phyloP scores from a whole-genome alignment of 2,113 vertebrate species.

The Hepsetus odoe region DNA sequence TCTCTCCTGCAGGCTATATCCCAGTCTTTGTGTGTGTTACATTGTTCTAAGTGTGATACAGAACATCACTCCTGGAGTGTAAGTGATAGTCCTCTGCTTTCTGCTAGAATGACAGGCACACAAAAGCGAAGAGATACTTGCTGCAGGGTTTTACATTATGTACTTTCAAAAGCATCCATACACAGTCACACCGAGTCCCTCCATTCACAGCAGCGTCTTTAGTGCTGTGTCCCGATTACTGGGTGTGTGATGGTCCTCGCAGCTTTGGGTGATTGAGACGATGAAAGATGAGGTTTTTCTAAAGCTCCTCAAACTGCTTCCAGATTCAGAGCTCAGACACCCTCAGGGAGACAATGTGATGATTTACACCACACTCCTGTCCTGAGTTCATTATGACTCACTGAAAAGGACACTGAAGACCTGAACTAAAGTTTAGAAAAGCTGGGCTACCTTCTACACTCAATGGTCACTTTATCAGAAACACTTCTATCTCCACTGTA shows the following conservation, averaged over 20 bases:
- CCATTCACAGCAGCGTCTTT: slow-evolving; percentile 82
- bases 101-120: slow-evolving; percentile 72
- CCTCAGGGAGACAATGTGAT: slow-evolving; percentile 66
- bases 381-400: slow-evolving; percentile 38
- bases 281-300: slow-evolving; percentile 63
- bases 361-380: slow-evolving; percentile 54
- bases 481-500: too few species aligned
- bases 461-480: too few species aligned
- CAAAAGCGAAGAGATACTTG: slow-evolving; percentile 84
- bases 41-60: slow-evolving; percentile 78
- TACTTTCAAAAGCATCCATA: slow-evolving; percentile 82
- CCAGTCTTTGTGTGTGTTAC: slow-evolving; percentile 71
- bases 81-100: slow-evolving; percentile 72
- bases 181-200: slow-evolving; percentile 77
- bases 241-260: slow-evolving; percentile 72
- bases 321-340: slow-evolving; percentile 62
- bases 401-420: background rate
- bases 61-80: slow-evolving; percentile 78
- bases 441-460: too few species aligned
- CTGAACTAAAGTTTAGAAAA: background rate
- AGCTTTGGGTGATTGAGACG: background rate
- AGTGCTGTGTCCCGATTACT: slow-evolving; percentile 81
- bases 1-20: slow-evolving; percentile 39
- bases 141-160: slow-evolving; percentile 82
- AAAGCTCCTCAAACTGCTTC: slow-evolving; percentile 69